Evolutionary conservation across 1,140 invertebrate genomes (phyloP).

Genomic region (Carposina sasakii): DNA sequence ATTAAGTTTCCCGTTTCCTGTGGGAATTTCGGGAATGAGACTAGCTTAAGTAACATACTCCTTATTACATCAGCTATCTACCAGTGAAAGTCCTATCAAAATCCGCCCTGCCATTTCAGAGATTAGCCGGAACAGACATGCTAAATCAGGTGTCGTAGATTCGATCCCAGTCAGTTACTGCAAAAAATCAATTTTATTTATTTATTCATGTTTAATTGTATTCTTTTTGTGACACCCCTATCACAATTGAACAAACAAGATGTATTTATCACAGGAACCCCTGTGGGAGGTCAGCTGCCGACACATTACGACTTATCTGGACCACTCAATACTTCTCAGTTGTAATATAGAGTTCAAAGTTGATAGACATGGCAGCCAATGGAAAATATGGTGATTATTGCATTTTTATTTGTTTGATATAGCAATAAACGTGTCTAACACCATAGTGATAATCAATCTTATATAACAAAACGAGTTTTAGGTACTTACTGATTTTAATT

Average conservation of each 20-base stretch:
- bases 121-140: no score
- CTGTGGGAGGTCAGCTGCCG: conserved; percentile 49
- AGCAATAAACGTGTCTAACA: not conserved
- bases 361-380: conserved; percentile 55
- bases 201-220: no score
- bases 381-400: conserved; percentile 56
- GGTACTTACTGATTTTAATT: not conserved
- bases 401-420: conserved; percentile 5
- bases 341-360: conserved; percentile 18
- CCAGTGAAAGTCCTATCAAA: no score
- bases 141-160: no score
- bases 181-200: no score
- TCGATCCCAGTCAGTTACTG: no score
- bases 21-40: no score
- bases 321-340: conserved; percentile 25
- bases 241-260: conserved; percentile 31
- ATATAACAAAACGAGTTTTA: not conserved
- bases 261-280: conserved; percentile 56
- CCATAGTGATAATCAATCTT: not conserved
- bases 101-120: no score
- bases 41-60: no score
- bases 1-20: no score
- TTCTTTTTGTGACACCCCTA: conserved; percentile 47
- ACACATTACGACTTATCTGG: conserved; percentile 9
- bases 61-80: no score